Evolutionary conservation across 2,888 invertebrate species (phyloP).

Genomic region (Cataglyphis livida): DNA sequence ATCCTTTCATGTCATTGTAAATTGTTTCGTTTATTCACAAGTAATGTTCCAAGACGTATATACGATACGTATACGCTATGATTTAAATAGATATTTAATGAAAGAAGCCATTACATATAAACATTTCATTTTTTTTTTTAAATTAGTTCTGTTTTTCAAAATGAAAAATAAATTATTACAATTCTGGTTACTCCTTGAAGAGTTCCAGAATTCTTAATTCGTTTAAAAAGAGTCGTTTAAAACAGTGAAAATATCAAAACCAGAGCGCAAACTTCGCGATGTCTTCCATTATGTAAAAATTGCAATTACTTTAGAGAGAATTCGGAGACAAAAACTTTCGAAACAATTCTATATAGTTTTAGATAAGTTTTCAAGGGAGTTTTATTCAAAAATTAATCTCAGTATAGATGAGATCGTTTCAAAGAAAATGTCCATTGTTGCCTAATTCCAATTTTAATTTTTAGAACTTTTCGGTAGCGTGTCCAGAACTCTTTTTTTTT

Average conservation of each 20-base stretch:
- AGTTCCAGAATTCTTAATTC: background rate
- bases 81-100: background rate
- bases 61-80: background rate
- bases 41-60: background rate
- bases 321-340: background rate
- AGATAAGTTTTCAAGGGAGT: background rate
- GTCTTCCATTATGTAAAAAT: background rate
- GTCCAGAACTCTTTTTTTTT: background rate
- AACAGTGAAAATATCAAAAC: background rate
- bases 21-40: background rate
- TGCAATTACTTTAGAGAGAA: background rate
- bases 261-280: too few species aligned
- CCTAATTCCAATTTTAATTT: background rate
- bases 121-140: background rate
- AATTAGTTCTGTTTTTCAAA: background rate
- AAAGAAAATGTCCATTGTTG: background rate
- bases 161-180: background rate
- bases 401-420: background rate
- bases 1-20: slow-evolving; percentile 18
- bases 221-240: background rate
- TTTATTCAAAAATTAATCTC: background rate
- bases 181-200: background rate
- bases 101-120: background rate
- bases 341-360: background rate
- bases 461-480: background rate